A percentile compares a stretch with the other conserved stretches of the same genome.
Conservation (phyloP, 2,888 invertebrate species). For the Syrista parreyssii region DNA sequence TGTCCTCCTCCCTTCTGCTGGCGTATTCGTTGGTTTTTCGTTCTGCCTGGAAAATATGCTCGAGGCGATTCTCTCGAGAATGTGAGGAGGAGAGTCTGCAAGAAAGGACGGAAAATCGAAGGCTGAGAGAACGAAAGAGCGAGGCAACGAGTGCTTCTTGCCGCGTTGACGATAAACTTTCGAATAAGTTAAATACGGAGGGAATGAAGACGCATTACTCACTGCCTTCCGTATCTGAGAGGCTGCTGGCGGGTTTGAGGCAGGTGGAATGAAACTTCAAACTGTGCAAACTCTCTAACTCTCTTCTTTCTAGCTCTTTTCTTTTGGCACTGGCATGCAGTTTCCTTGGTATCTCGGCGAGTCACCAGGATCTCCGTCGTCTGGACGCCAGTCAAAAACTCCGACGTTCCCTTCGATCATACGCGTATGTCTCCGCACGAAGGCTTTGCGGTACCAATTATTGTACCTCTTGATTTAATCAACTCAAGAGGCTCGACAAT, state of each 20-base stretch:
- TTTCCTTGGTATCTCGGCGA: not conserved
- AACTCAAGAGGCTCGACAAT: too few relatives aligned
- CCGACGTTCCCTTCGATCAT: not conserved
- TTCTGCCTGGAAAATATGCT: too few relatives aligned
- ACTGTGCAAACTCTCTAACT: conserved; percentile 5
- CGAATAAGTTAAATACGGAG: conserved; percentile 59
- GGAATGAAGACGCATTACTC: conserved; percentile 54
- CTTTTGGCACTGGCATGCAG: not conserved
- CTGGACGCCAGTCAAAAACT: not conserved
- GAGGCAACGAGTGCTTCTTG: conserved; percentile 44
- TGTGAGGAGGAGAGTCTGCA: too few relatives aligned
- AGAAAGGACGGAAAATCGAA: conserved; percentile 12
- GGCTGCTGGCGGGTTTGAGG: conserved; percentile 7
- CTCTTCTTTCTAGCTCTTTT: conserved; percentile 1
- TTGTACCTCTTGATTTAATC: too few relatives aligned
- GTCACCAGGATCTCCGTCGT: not conserved
- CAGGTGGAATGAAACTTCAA: conserved; percentile 1
- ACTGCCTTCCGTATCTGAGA: conserved; percentile 28
- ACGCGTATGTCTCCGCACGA: not conserved
- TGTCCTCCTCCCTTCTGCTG: not conserved
- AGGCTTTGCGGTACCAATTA: too few relatives aligned
- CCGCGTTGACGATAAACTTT: conserved; percentile 60
- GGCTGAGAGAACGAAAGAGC: conserved; percentile 2
- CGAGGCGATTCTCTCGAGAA: too few relatives aligned
- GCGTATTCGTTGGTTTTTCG: too few relatives aligned